Base-by-base conservation (phyloP, 2,113 vertebrate genomes). In the Paradoxurus hermaphroditus region DNA sequence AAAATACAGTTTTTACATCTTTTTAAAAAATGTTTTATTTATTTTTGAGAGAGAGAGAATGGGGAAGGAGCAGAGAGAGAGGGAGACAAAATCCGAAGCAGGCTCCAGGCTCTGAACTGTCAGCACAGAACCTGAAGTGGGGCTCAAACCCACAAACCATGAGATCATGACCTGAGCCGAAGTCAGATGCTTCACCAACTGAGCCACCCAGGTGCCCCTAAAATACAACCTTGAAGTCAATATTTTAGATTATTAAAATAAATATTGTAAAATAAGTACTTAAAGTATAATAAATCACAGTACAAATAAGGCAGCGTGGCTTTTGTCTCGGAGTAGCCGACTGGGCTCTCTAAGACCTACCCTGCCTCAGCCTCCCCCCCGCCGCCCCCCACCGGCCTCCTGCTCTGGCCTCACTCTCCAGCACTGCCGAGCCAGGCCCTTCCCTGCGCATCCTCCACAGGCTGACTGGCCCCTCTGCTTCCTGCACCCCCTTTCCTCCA, bases 391-490 rank as follows among this genome's bases (percentile, higher is more conserved):
- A 36, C 7, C 15, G 3, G 0, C 63, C 46, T 27, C 29, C 73
- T 46, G 36, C n/a, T 19, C 44, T n/a, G 6, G 13, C 51, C 23
- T 62, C 14, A 5, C 1, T 4, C 12, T 59, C 67, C 13, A 39
- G 36, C 49, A 21, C 12, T 1, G 14, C 70, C 1, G 3, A 13
- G 5, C 2, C 21, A 7, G 3, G 56, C 21, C 44, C 49, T 2
- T 67, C 84, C 34, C 18, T 19, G 27, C 4, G 34, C 49, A 11
- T n/a, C 82, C 49, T 73, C 86, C 25, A 13, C 12, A 18, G 31
- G 36, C 72, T 16, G 3, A 34, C 18, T 51, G 59, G 4, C 13
- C 29, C 27, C 25, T 46, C 27, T 15, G 46, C 39, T 34, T 21
- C 59, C 68, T 29, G 7, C 3, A 1, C 31, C 46, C 81, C 51